A percentile compares a stretch with the other conserved stretches of the same genome.
Evolutionary conservation across 2,113 vertebrate species (phyloP).

Genomic region (Dipodomys ordii): DNA sequence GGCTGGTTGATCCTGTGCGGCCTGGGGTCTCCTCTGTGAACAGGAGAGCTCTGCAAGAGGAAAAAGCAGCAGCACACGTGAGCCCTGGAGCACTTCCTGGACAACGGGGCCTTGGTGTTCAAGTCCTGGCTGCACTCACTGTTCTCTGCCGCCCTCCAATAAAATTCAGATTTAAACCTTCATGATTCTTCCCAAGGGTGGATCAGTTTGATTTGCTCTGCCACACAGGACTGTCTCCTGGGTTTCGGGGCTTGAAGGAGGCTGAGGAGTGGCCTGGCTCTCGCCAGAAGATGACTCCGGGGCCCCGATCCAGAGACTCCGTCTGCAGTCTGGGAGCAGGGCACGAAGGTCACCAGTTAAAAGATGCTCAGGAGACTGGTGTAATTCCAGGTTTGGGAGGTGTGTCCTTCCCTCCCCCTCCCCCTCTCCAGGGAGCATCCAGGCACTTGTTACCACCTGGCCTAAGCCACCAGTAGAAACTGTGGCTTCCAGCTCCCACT

Average conservation of each 20-base stretch:
- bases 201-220: not conserved
- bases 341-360: not conserved
- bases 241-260: not conserved
- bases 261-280: not conserved
- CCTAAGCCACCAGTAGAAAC: too few species aligned
- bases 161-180: not conserved
- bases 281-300: not conserved
- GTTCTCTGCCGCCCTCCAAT: not conserved
- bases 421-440: too few species aligned
- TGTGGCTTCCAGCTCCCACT: not conserved
- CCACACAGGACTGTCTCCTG: not conserved
- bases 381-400: not conserved
- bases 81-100: not conserved
- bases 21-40: not conserved
- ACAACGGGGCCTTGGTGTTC: not conserved
- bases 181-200: not conserved
- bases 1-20: not conserved
- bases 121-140: not conserved
- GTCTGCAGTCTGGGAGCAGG: not conserved
- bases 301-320: not conserved
- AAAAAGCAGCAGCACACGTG: not conserved
- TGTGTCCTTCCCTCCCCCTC: not conserved
- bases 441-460: not conserved
- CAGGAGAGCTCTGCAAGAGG: conserved; percentile 7
- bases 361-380: not conserved